Conservation (phyloP, 2,888 invertebrate genomes). For the Marronus borbonicus region DNA sequence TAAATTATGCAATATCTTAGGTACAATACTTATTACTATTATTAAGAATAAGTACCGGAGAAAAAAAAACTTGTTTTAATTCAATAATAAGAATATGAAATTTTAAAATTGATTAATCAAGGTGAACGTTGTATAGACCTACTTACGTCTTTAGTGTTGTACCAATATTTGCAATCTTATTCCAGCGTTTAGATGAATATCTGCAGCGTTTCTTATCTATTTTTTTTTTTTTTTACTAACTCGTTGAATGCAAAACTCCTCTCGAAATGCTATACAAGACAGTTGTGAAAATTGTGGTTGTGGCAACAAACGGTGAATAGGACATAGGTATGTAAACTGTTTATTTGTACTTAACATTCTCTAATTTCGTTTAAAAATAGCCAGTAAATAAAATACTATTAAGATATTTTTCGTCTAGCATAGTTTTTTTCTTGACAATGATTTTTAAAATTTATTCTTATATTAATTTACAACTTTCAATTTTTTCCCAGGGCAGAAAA, state of each 20-base stretch:
- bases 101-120: background rate
- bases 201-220: background rate
- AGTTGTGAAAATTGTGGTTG: slow-evolving; percentile 37
- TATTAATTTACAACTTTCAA: too few relatives aligned
- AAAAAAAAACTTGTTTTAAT: background rate
- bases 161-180: background rate
- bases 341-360: background rate
- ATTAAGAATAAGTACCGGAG: too few relatives aligned
- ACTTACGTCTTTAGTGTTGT: background rate
- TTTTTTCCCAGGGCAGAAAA: too few relatives aligned
- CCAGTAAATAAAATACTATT: too few relatives aligned
- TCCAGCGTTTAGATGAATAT: background rate
- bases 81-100: background rate
- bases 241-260: background rate
- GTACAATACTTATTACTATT: too few relatives aligned
- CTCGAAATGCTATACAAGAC: slow-evolving; percentile 35
- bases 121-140: background rate
- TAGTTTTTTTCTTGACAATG: too few relatives aligned
- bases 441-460: too few relatives aligned
- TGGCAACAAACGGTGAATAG: background rate
- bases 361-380: too few relatives aligned
- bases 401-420: too few relatives aligned
- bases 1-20: too few relatives aligned
- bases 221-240: background rate
- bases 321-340: background rate